Conservation (phyloP, 2,113 vertebrate genomes). For the Cottus gobio region DNA sequence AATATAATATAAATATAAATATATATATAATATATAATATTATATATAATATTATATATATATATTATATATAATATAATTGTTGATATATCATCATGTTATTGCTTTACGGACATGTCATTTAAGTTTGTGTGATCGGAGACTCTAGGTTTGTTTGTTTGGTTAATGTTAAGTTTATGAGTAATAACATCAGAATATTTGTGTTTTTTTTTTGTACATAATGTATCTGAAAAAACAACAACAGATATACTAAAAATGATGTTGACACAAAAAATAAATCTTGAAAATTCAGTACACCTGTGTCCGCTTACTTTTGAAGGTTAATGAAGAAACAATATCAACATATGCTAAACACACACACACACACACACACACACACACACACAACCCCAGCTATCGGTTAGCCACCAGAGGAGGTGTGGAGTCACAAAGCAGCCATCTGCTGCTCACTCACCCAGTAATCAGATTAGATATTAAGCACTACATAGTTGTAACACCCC, state of each 20-base stretch:
- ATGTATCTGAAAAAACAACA: neutral
- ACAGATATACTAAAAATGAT: neutral
- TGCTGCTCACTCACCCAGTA: slow-evolving; percentile 37
- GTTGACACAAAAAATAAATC: neutral
- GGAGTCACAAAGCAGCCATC: slow-evolving; percentile 49
- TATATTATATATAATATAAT: no score
- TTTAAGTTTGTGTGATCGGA: neutral
- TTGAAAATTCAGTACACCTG: neutral
- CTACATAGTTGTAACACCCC: slow-evolving; percentile 20
- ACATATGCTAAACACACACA: no score
- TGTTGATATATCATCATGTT: neutral
- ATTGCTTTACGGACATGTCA: neutral
- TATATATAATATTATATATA: no score
- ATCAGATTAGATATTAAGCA: slow-evolving; percentile 56
- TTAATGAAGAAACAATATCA: neutral
- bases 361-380: no score
- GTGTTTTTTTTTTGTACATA: neutral
- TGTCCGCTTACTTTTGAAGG: neutral
- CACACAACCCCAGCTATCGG: neutral
- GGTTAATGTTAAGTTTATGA: neutral
- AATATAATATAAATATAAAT: no score
- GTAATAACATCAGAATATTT: neutral
- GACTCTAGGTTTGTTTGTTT: neutral
- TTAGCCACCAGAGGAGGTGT: slow-evolving; percentile 26
- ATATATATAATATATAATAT: no score